A percentile compares a stretch with the other conserved stretches of the same genome.
These are phyloP conservation scores for Himalopsyche japonica DNA, from an alignment of 2,888 invertebrate species.

Conservation along the genomic window DNA sequence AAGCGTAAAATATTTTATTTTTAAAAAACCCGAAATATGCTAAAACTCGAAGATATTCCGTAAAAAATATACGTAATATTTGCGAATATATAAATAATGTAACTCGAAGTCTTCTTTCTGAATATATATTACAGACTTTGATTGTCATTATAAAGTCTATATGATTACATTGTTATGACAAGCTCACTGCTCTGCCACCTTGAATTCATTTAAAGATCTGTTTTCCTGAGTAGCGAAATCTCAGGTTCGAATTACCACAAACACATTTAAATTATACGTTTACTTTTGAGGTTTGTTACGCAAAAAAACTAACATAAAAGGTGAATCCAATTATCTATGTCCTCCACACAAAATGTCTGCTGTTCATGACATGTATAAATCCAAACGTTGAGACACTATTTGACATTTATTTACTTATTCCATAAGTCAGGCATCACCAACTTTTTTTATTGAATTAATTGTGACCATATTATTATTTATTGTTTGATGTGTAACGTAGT, in stretches of 20 bases:
- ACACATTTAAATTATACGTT: neutral
- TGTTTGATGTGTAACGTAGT: no score
- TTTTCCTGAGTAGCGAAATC: neutral
- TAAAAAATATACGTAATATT: no score
- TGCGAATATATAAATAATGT: no score
- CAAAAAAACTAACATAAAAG: neutral
- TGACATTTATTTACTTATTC: neutral
- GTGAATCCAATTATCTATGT: neutral
- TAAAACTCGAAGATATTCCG: no score
- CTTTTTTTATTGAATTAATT: neutral
- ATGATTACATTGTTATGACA: neutral
- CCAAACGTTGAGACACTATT: neutral
- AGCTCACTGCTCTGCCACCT: neutral
- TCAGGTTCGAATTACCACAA: neutral
- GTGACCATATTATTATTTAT: no score
- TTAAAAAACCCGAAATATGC: no score
- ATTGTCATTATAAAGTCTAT: no score
- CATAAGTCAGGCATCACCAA: neutral
- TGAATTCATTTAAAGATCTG: neutral
- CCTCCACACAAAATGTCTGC: neutral
- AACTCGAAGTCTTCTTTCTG: no score
- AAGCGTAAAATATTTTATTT: no score
- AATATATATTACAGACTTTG: no score
- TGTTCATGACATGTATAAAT: neutral
- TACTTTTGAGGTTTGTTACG: neutral